Evolutionary conservation across 2,797 vertebrate species (phyloP), one percentile per base, ranked within the genome.

Genomic region (Aulostomus chinensis): DNA sequence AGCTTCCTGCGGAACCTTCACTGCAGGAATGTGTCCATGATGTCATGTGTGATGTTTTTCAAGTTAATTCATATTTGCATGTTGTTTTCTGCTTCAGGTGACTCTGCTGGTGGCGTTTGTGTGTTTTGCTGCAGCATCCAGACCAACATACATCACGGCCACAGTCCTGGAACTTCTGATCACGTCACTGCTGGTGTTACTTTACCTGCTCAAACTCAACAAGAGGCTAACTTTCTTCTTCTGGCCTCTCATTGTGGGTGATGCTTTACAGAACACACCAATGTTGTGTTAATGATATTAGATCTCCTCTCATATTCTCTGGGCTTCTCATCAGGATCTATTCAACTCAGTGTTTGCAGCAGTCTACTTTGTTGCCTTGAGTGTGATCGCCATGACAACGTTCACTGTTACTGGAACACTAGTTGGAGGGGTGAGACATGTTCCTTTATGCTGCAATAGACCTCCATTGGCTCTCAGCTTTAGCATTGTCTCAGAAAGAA

Each of bases 171-270:
- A 96, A 85, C 43, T 73, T 5, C 9, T 75, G 10, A 43, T 93
- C 71, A 87, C 76, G 2, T 9, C 53, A 1, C 62, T 89, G 3
- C 88, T 95, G 52, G 30, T 93, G 33, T 1, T 91, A 17, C 70
- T 96, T 1, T 94, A 94, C 63, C 2, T 89, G 7, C 43, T 94
- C n/a, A 89, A 79, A 50, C 82, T 97, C 36, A 89, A 96, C 61
- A 77, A 63, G 41, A 50, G 4, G 54, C 20, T 93, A 30, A 78
- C 71, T 0, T 73, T 85, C 49, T 67, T 95, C 16, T 90, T 90
- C 64, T 95, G 94, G 94, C 93, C 94, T 16, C 64, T 96, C 12
- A 69, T 93, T 56, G 94, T 95, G 86, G 86, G 94, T 74, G 20
- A 46, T 16, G 1, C n/a, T n/a, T n/a, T n/a, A n/a, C n/a, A n/a